phyloP scores from a whole-genome alignment of 2,888 invertebrate genomes.

The Spodoptera exigua region DNA sequence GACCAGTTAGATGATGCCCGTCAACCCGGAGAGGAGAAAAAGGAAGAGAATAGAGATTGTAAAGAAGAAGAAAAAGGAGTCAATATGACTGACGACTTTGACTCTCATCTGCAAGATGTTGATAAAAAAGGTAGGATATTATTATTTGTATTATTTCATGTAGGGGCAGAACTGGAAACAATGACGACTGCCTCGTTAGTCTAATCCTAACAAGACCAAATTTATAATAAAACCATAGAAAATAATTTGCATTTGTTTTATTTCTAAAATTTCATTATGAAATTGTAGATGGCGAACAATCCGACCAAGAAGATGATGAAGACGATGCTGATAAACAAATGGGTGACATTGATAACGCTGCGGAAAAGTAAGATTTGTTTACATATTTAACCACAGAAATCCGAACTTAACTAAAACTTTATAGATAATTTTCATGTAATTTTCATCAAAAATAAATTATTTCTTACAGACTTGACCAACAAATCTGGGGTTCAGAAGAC shows the following conservation, averaged over 20 bases:
- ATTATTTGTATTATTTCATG: too few species aligned
- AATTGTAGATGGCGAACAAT: constrained; percentile 87
- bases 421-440: too few species aligned
- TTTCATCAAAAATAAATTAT: too few species aligned
- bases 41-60: constrained; percentile 93
- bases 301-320: constrained; percentile 91
- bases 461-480: constrained; percentile 90
- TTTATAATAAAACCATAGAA: too few species aligned
- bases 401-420: too few species aligned
- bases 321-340: constrained; percentile 98
- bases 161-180: too few species aligned
- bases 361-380: constrained; percentile 93
- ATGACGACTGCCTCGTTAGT: too few species aligned
- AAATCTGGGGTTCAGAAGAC: constrained; percentile 96
- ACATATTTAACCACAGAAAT: too few species aligned
- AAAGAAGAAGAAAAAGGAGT: constrained; percentile 97
- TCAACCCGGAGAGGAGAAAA: constrained; percentile 93
- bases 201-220: too few species aligned
- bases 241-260: too few species aligned
- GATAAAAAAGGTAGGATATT: constrained; percentile 90
- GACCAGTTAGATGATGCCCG: constrained; percentile 97
- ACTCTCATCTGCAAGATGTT: constrained; percentile 94
- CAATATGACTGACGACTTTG: constrained; percentile 99
- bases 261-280: too few species aligned
- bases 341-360: constrained; percentile 97